These are phyloP conservation scores for Oncorhynchus gorbuscha DNA, from an alignment of 2,113 vertebrate species.

Conservation along the genomic window DNA sequence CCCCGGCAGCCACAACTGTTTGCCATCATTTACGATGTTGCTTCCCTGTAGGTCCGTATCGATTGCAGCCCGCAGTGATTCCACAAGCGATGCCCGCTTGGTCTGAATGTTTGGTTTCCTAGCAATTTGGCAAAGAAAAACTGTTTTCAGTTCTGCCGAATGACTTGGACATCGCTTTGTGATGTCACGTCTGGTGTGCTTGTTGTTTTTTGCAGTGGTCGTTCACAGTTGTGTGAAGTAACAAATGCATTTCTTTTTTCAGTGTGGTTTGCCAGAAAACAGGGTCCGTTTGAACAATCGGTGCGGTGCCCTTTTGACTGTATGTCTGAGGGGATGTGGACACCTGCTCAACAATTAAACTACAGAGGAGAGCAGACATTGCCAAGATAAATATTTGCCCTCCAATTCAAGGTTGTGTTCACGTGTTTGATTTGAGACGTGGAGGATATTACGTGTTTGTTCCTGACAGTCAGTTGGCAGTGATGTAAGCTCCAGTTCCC, in stretches of 20 bases:
- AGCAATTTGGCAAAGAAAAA: slow-evolving; percentile 23
- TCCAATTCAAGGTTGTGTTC: slow-evolving; percentile 31
- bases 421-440: slow-evolving; percentile 19
- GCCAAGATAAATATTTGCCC: slow-evolving; percentile 46
- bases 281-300: slow-evolving; percentile 25
- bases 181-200: slow-evolving; percentile 37
- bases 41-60: slow-evolving; percentile 19
- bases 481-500: background rate
- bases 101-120: slow-evolving; percentile 33
- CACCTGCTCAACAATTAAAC: slow-evolving; percentile 43
- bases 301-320: slow-evolving; percentile 11
- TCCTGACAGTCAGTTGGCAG: slow-evolving; percentile 24
- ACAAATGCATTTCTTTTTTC: slow-evolving; percentile 32
- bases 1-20: background rate
- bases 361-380: slow-evolving; percentile 28
- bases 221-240: slow-evolving; percentile 30
- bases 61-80: slow-evolving; percentile 19
- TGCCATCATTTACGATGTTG: slow-evolving; percentile 17
- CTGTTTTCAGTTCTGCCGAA: slow-evolving; percentile 7
- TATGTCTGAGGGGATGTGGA: slow-evolving; percentile 20
- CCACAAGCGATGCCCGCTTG: slow-evolving; percentile 7
- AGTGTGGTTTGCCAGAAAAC: slow-evolving; percentile 11
- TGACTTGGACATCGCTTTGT: slow-evolving; percentile 25
- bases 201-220: slow-evolving; percentile 24
- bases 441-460: slow-evolving; percentile 34